Evolutionary conservation across 2,888 invertebrate species (phyloP).

Genomic region (Tenthredo notha): DNA sequence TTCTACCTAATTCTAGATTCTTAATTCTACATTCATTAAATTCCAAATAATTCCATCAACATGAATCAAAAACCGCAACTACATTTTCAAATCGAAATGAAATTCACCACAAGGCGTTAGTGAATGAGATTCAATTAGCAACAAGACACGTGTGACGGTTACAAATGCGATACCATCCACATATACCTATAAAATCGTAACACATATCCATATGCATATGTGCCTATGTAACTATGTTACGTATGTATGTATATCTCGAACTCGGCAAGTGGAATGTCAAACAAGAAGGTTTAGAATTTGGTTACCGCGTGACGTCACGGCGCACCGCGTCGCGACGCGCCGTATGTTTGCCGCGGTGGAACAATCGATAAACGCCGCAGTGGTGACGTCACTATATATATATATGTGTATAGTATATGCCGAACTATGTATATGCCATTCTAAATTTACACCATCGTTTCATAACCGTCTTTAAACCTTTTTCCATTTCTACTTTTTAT

Average conservation of each 20-base stretch:
- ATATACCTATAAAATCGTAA: neutral
- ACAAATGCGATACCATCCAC: neutral
- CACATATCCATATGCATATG: neutral
- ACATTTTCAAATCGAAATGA: neutral
- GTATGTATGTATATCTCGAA: constrained; percentile 14
- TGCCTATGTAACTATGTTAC: neutral
- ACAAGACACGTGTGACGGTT: neutral
- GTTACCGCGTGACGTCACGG: constrained; percentile 27
- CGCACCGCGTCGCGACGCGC: constrained; percentile 16
- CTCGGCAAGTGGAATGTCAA: neutral
- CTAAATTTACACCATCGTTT: constrained; percentile 9
- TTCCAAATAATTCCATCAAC: neutral
- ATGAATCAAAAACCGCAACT: neutral
- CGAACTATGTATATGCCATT: neutral
- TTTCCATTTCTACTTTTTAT: neutral
- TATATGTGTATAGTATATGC: neutral
- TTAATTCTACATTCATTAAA: neutral
- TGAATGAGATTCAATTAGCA: constrained; percentile 15
- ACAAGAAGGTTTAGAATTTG: neutral
- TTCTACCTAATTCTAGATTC: neutral
- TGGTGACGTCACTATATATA: constrained; percentile 32
- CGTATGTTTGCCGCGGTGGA: neutral
- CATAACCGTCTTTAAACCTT: neutral
- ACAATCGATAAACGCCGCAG: constrained; percentile 46
- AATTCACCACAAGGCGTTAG: neutral